Base-by-base conservation (phyloP, 2,797 vertebrate species). In the Myripristis jacobus region DNA sequence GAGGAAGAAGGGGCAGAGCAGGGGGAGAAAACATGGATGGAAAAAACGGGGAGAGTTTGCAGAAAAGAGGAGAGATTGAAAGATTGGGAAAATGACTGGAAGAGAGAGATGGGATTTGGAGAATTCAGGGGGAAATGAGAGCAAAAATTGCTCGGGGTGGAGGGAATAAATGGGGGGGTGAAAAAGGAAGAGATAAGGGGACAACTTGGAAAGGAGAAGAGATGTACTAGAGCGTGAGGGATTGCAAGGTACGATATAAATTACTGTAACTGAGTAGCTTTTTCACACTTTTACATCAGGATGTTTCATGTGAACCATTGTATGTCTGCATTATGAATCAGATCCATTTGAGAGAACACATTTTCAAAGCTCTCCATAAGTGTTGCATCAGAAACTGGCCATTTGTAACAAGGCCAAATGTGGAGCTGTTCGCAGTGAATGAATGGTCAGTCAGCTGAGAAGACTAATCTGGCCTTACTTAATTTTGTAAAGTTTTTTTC, bases 21-120 rank as follows among this genome's bases (percentile, higher is more conserved):
- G 67, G 29, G 44, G 47, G 21, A 43, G 6, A 15, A 18, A 56
- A 52, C 13, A 12, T 3, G 21, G 22, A 13, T 52, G 50, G 71
- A 63, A 27, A 27, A 61, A 62, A 77, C 68, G 81, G 41, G 63
- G 67, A 67, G 61, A 22, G 66, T 83, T 82, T 82, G 67, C 58
- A 11, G 36, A 38, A 68, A 67, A 72, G 67, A 78, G 51, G 73
- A 66, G 53, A 31, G 56, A 72, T 52, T 12, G 58, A 47, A 54
- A 77, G 79, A 65, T n/a, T 15, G 7, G 10, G 21, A 31, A 46
- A 55, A 43, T 73, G 47, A 34, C 78, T 48, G 43, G 44, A 56
- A 60, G 58, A 55, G 58, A 55, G 56, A 44, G 50, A 58, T 51
- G 38, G 70, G 34, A 50, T 62, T 48, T 70, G 9, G 46, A 72